Evolutionary conservation across 2,113 vertebrate species (phyloP), one percentile per base, ranked within the genome.

Genomic region (Daboia siamensis): DNA sequence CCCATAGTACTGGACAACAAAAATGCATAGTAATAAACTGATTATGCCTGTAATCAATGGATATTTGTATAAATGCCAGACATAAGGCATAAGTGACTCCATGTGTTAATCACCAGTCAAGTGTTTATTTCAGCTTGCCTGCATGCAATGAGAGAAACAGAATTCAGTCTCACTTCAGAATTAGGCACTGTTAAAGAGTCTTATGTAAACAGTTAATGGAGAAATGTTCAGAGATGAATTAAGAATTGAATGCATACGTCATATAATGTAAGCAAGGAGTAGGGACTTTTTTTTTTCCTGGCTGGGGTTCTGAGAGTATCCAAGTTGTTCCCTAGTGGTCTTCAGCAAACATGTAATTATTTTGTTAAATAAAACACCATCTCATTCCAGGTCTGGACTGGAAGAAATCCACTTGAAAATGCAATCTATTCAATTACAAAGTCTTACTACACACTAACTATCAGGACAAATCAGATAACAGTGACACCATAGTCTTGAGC

Each of bases 1-100:
- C 95, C 97, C 97, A 98, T 98, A 97, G 96, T 96, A 97, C 97
- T 95, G 95, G 97, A 98, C 93, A 96, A 97, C 95, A 96, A 94
- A 95, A 88, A 97, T 94, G 94, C 93, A 93, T 93, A 92, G 95
- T 94, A 96, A 96, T 96, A 97, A 97, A 97, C 95, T 95, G 96
- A 97, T 96, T 96, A 96, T 69, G 95, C 95, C 95, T 95, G 96
- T 95, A 93, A 90, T 94, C 95, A 96, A 95, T 94, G 95, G 95
- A 96, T 95, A 96, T 96, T 96, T 96, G 91, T 93, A 7, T 90
- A 95, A 96, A 96, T 96, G 94, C 96, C 95, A 96, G 96, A 93
- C 95, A 97, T 89, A 94, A 84, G 89, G 88, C 84, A 12, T 94
- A 97, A 95, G 96, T 96, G 91, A 97, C 95, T 96, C 96, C 94